Evolutionary conservation across 2,888 invertebrate genomes (phyloP), one percentile per base, ranked within the genome.

Genomic region (Erpobdella octoculata): DNA sequence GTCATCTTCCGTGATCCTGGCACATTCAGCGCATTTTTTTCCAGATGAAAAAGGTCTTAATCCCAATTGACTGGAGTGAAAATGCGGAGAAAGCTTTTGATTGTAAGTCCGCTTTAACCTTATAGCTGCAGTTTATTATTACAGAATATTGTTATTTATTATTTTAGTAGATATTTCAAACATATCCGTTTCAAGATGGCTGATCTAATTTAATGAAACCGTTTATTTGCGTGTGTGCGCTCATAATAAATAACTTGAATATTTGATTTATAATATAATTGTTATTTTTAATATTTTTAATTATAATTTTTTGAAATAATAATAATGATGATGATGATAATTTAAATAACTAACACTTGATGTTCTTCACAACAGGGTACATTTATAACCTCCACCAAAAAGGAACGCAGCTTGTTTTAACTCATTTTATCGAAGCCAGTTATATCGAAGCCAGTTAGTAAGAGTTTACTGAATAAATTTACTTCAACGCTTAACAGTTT

Each of bases 41-140:
- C 53, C 53, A 53, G 53, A 71, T 73, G 72, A 75, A 73, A 62
- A 73, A 66, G 33, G 73, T 76, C 1, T 38, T 76, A 2, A 75
- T 75, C 25, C 75, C 76, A 9, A 76, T 75, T 58, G 75, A 76
- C 71, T 76, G 76, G 76, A 76, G 76, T 38, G 74, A 72, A n/a
- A 73, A 73, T 64, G 76, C 75, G 1, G 75, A 76, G 68, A 74
- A 73, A 58, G 75, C 76, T 8, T 76, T 76, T 46, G 74, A 75
- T 58, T 76, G 75, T 75, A 37, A 72, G 75, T 74, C 2, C 18
- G 33, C 28, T 35, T 64, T 8, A 15, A 61, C n/a, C n/a, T n/a
- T 28, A 53, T 71, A 12, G 21, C 33, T 70, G 18, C 28, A n/a
- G n/a, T n/a, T n/a, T n/a, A n/a, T n/a, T n/a, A n/a, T n/a, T n/a